Evolutionary conservation across 2,888 invertebrate genomes (phyloP).

Genomic region (Heliothis peltigera): DNA sequence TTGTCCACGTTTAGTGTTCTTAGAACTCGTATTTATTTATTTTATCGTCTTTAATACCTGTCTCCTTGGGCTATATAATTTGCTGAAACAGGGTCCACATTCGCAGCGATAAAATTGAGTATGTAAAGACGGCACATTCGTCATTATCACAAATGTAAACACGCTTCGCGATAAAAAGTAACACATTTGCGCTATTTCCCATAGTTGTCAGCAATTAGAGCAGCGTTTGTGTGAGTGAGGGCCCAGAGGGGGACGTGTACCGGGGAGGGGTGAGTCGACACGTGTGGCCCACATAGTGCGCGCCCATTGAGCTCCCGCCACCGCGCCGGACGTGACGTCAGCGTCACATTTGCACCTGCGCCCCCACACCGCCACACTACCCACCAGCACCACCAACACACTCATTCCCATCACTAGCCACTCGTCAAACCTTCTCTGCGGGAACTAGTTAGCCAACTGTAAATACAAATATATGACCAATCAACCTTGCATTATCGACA

Average conservation of each 20-base stretch:
- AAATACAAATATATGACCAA: not conserved
- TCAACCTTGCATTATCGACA: constrained; percentile 6
- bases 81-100: constrained; percentile 58
- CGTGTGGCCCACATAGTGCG: constrained; percentile 87
- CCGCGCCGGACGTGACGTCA: constrained; percentile 83
- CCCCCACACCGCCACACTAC: constrained; percentile 60
- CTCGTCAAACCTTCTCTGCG: constrained; percentile 23
- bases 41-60: constrained; percentile 64
- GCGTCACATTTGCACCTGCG: constrained; percentile 78
- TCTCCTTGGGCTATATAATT: constrained; percentile 47
- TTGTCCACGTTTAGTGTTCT: constrained; percentile 50
- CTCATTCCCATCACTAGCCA: constrained; percentile 33
- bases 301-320: constrained; percentile 79
- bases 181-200: constrained; percentile 86
- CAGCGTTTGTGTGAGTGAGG: constrained; percentile 72
- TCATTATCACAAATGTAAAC: constrained; percentile 81
- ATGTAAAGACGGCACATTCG: constrained; percentile 69
- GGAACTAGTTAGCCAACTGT: constrained; percentile 1
- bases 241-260: constrained; percentile 35
- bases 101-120: constrained; percentile 62
- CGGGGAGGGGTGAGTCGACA: constrained; percentile 72
- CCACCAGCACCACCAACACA: constrained; percentile 44
- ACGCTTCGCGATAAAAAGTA: constrained; percentile 80
- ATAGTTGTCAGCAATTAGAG: constrained; percentile 87
- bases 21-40: constrained; percentile 60